Base-by-base conservation (phyloP, 2,113 vertebrate species). In the Rhineura floridana region DNA sequence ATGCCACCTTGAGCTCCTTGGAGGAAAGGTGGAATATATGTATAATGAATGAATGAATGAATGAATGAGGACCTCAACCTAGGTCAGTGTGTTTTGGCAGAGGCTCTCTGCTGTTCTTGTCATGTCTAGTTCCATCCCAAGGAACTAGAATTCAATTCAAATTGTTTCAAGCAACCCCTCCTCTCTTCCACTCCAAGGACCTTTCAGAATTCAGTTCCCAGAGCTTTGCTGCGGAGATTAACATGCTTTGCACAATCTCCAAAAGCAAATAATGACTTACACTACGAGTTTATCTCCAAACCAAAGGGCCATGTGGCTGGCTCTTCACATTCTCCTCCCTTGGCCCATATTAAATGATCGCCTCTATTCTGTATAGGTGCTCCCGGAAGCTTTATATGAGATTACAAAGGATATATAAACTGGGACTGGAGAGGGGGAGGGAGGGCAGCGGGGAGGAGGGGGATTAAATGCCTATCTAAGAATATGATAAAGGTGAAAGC, bases 401-500 rank as follows among this genome's bases (percentile, higher is more conserved):
- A 90, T 89, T 90, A 84, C 72, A 89, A 81, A 86, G 76, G 36
- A 17, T 17, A 23, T 87, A 81, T 90, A 94, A 91, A 91, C 7
- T 11, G 11, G 86, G 52, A 48, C 13, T 33, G 9, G 42, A 13
- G 42, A 15, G 39, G n/a, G 78, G 12, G 39, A 25, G 2, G 4
- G 39, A 9, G 42, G 30, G 25, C 23, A 6, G 17, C 36, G 78
- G 78, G 33, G 12, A 73, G 30, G 33, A 15, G 39, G 30, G 39
- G 21, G 73, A 89, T 92, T 93, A 88, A 90, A 93, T 93, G 11
- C n/a, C 81, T 75, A 67, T 87, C 28, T 87, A 63, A 89, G 82
- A 91, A 84, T 81, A 65, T 44, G 46, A 59, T 30, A 23, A 44
- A 52, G 0, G 91, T 65, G 25, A 46, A 59, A 89, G 21, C 81